Base-by-base conservation (phyloP, 2,113 vertebrate genomes). In the Elachura formosa region DNA sequence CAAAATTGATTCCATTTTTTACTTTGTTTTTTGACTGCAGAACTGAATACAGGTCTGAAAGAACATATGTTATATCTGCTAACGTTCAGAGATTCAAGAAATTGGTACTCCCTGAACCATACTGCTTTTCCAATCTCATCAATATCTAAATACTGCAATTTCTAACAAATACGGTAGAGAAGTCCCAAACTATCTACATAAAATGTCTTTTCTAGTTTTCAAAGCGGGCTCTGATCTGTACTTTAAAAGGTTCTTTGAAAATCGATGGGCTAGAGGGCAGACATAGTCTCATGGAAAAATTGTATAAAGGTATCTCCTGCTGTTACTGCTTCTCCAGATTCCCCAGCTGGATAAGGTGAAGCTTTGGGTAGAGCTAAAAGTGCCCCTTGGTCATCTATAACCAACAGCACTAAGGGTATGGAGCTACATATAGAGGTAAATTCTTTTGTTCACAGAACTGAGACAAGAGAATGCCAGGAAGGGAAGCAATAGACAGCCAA, bases 1-100 rank as follows among this genome's bases (percentile, higher is more conserved):
- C 20, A 64, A 87, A 59, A 25, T 0, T 11, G 19, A 18, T n/a
- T 68, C 0, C 0, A 3, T 8, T 64, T 48, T 54, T 41, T 4
- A 26, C 11, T 11, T 45, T n/a, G 8, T n/a, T 81, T 61, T 86
- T 76, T 59, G 55, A 77, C 24, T 45, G 29, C 9, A 80, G 40
- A 84, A 84, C 20, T 13, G 7, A 74, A 78, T 40, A 69, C 0
- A 0, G 36, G 8, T 38, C 55, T 82, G 46, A 85, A 74, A 85
- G 43, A 7, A 40, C 74, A 45, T 11, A 25, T 12, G 21, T 45
- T 18, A 1, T 51, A 38, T 28, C 75, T 67, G 71, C 56, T 55
- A 59, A 62, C 6, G 26, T 6, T 28, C 56, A 62, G 1, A 52
- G 29, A 40, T 34, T 71, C 22, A 61, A 78, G 22, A 40, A 21